phyloP scores from a whole-genome alignment of 2,888 invertebrate species.

The Theretra japonica region DNA sequence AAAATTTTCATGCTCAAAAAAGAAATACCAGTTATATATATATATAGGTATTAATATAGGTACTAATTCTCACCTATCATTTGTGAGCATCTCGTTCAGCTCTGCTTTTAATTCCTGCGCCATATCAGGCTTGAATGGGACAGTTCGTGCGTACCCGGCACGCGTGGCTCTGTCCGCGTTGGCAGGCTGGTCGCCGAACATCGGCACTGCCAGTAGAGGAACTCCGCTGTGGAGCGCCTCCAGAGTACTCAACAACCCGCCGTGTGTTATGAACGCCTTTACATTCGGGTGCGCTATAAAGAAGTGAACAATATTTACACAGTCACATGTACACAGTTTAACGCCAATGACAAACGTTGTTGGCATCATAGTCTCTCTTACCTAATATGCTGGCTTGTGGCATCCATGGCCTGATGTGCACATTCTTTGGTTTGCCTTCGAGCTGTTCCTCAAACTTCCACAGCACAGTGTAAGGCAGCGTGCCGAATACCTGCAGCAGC shows the following conservation, averaged over 20 bases:
- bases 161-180: conserved; percentile 56
- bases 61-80: conserved; percentile 52
- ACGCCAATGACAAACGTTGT: background rate
- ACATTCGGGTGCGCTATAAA: conserved; percentile 57
- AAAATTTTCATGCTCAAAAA: no score
- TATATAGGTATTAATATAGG: background rate
- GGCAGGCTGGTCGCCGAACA: conserved; percentile 66
- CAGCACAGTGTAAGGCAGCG: conserved; percentile 60
- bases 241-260: conserved; percentile 56
- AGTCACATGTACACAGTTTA: background rate
- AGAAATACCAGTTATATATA: no score
- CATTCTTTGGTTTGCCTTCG: conserved; percentile 66
- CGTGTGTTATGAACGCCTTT: conserved; percentile 59
- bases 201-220: conserved; percentile 61
- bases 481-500: conserved; percentile 53
- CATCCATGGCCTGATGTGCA: conserved; percentile 77
- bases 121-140: conserved; percentile 49
- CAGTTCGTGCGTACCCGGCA: conserved; percentile 53
- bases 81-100: conserved; percentile 52
- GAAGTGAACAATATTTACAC: background rate
- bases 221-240: conserved; percentile 61
- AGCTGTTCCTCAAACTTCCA: conserved; percentile 80
- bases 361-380: conserved; percentile 41
- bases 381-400: conserved; percentile 82
- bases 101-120: conserved; percentile 48